Base-by-base conservation (phyloP, 2,113 vertebrate species). In the Crotalus horridus region DNA sequence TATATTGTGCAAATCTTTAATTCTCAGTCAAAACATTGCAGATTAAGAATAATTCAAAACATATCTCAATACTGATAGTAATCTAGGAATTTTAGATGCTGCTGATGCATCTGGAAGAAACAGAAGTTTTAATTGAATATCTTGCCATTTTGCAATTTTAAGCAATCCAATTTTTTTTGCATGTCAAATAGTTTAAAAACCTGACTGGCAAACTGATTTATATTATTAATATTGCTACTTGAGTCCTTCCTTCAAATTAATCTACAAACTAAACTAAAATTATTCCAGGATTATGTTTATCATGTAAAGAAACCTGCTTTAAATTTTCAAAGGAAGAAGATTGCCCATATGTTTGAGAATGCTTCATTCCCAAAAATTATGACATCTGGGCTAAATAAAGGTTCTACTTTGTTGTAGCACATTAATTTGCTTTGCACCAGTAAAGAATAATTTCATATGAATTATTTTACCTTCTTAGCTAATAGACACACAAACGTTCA, bases 1-100 rank as follows among this genome's bases (percentile, higher is more conserved):
- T 74, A 74, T 88, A 88, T 95, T 95, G 92, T 95, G 91, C 94
- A 93, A 94, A 64, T 54, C 93, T 95, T 96, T 95, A 94, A 93
- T 95, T 46, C 94, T 85, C 74, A 17, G 24, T n/a, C 93, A 88
- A 48, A 0, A 33, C 15, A 74, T 74, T 74, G n/a, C 15, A 74
- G n/a, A 74, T 74, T 74, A 33, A 74, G n/a, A 74, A 74, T 74
- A 74, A 74, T 74, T 74, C n/a, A 74, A 74, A 74, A 74, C 69
- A 33, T 74, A 33, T 20, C 15, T n/a, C 29, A 39, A 39, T 74
- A 20, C n/a, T 74, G 69, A 74, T 39, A 33, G n/a, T 74, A 74
- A 74, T 74, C 69, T 74, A 33, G 69, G 12, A 74, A 13, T 33
- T 74, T 74, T 74, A 33, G 69, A 74, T 74, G 64, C n/a, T 33